These are phyloP conservation scores for Batillaria attramentaria DNA, from an alignment of 1,140 invertebrate species.

Conservation along the genomic window DNA sequence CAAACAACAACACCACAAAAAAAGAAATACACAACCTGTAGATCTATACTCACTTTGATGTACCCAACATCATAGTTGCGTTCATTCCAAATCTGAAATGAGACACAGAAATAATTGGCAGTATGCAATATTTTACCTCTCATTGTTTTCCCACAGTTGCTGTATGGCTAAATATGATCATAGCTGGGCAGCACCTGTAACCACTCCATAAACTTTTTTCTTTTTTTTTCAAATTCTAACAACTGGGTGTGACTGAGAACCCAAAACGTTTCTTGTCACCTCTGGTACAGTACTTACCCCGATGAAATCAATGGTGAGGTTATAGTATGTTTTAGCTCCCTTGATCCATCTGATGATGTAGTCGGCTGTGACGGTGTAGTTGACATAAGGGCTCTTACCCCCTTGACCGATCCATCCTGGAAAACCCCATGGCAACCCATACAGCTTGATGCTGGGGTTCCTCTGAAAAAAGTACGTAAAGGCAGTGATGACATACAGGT, in stretches of 20 bases:
- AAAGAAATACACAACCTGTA: background rate
- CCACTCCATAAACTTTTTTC: too few relatives aligned
- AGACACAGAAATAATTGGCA: slow-evolving; percentile 22
- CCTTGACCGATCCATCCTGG: slow-evolving; percentile 69
- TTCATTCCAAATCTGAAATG: slow-evolving; percentile 71
- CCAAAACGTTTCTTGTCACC: too few relatives aligned
- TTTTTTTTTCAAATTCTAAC: too few relatives aligned
- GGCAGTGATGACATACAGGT: too few relatives aligned
- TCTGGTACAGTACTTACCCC: too few relatives aligned
- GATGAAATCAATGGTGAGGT: slow-evolving; percentile 67
- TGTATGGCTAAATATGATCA: too few relatives aligned
- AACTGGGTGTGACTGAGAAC: too few relatives aligned
- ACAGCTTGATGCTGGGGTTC: slow-evolving; percentile 69
- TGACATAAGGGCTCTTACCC: slow-evolving; percentile 58
- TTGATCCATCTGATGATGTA: slow-evolving; percentile 68
- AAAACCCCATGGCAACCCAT: slow-evolving; percentile 70
- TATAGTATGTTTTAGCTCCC: slow-evolving; percentile 65
- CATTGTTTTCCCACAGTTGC: too few relatives aligned
- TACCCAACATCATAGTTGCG: slow-evolving; percentile 59
- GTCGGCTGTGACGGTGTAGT: slow-evolving; percentile 54
- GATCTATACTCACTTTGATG: slow-evolving; percentile 58
- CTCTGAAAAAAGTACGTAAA: slow-evolving; percentile 66
- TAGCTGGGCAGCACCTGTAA: background rate
- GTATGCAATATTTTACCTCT: too few relatives aligned
- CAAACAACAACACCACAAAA: too few relatives aligned